phyloP scores from a whole-genome alignment of 2,113 vertebrate species.

The Oxyruncus cristatus region DNA sequence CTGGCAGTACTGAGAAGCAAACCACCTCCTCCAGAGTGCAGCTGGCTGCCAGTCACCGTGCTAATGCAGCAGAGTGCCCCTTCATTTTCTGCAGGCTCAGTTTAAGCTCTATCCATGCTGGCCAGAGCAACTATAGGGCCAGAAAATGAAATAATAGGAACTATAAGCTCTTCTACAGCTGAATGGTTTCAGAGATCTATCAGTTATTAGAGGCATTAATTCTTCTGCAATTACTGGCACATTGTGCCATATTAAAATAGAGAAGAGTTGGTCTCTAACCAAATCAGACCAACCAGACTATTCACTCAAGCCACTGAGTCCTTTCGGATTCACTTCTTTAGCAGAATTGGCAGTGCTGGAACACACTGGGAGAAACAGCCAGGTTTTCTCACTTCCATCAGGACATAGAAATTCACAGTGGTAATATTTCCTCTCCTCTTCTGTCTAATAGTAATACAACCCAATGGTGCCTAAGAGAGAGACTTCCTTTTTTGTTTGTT shows the following conservation, averaged over 20 bases:
- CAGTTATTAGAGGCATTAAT: constrained; percentile 46
- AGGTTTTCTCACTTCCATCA: not conserved
- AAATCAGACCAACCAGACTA: not conserved
- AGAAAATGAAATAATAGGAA: constrained; percentile 35
- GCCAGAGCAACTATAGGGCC: not conserved
- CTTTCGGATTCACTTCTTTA: not conserved
- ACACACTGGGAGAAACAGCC: not conserved
- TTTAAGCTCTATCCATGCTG: not conserved
- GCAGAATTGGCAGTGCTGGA: not conserved
- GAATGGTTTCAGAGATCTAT: constrained; percentile 25
- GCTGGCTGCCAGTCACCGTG: not conserved
- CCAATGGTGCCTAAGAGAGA: not conserved
- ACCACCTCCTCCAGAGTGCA: not conserved
- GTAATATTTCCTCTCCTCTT: not conserved
- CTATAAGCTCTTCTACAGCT: constrained; percentile 13
- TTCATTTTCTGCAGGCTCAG: not conserved
- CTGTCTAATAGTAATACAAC: not conserved
- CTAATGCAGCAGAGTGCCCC: not conserved
- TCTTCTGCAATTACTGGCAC: constrained; percentile 17
- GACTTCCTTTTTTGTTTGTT: not conserved
- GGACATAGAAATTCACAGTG: not conserved
- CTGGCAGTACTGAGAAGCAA: not conserved
- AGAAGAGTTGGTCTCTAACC: not conserved
- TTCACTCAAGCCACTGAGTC: not conserved
- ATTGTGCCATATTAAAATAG: not conserved